phyloP scores from a whole-genome alignment of 2,797 vertebrate genomes.

The Hypotaenidia okinawae region DNA sequence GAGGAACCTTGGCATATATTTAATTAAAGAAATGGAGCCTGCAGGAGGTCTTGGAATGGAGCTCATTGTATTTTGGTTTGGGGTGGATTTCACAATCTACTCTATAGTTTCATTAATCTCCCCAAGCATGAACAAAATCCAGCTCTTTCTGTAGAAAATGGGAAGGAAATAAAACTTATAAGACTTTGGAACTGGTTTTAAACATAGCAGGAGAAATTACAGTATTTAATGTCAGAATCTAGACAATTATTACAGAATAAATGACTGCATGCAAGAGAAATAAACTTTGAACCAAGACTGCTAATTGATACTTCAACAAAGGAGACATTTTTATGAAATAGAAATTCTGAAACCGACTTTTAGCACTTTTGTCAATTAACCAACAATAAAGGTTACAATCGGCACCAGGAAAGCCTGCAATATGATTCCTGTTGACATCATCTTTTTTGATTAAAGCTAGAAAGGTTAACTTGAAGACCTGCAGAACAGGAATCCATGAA shows the following conservation, averaged over 20 bases:
- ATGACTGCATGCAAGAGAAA: slow-evolving; percentile 30
- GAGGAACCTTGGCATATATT: slow-evolving; percentile 51
- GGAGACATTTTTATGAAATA: slow-evolving; percentile 56
- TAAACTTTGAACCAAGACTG: slow-evolving; percentile 53
- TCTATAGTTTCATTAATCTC: slow-evolving; percentile 58
- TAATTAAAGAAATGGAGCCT: slow-evolving; percentile 62
- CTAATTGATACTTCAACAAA: slow-evolving; percentile 66
- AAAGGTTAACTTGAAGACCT: slow-evolving; percentile 27
- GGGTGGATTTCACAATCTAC: slow-evolving; percentile 62
- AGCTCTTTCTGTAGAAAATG: slow-evolving; percentile 53
- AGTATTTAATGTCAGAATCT: slow-evolving; percentile 57
- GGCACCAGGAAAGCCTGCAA: not conserved
- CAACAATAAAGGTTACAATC: slow-evolving; percentile 41
- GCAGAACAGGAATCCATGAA: not conserved
- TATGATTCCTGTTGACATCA: slow-evolving; percentile 22
- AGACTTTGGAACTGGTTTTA: slow-evolving; percentile 54
- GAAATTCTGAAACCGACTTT: slow-evolving; percentile 52
- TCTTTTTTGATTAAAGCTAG: slow-evolving; percentile 29
- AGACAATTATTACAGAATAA: slow-evolving; percentile 61
- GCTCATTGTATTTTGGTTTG: slow-evolving; percentile 60
- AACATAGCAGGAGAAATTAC: slow-evolving; percentile 61
- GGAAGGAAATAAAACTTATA: slow-evolving; percentile 59
- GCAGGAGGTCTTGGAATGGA: slow-evolving; percentile 62
- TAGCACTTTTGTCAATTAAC: slow-evolving; percentile 59
- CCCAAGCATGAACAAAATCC: slow-evolving; percentile 48